Percentiles rank a stretch among this genome's conserved stretches.
These are phyloP conservation scores for Spongilla lacustris DNA, from an alignment of 37 sponge, comb jelly and placozoan species.

Conservation along the genomic window DNA sequence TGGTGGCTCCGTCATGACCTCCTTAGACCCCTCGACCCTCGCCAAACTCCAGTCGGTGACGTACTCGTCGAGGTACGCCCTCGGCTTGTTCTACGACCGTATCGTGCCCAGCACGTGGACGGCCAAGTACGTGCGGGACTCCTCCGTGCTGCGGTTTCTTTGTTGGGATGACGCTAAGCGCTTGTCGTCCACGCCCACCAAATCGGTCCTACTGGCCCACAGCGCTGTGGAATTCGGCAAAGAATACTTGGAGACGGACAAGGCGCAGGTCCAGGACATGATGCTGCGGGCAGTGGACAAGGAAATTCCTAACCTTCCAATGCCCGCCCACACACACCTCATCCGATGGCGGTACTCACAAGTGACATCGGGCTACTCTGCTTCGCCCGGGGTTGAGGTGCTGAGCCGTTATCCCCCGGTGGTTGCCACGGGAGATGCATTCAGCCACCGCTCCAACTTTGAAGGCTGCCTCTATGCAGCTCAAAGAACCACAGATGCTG, in stretches of 20 bases:
- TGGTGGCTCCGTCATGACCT: slow-evolving; percentile 16
- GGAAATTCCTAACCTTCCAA: slow-evolving; percentile 49
- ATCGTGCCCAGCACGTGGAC: slow-evolving; percentile 24
- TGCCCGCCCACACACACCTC: slow-evolving; percentile 28
- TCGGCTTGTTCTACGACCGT: slow-evolving; percentile 54
- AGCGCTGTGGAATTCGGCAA: slow-evolving; percentile 62
- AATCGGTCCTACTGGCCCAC: slow-evolving; percentile 39
- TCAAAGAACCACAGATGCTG: not conserved
- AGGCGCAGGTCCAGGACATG: slow-evolving; percentile 13
- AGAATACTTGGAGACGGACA: slow-evolving; percentile 33
- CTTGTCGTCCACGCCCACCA: not conserved
- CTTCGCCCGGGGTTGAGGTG: slow-evolving; percentile 37
- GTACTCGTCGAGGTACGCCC: slow-evolving; percentile 70
- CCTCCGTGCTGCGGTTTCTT: slow-evolving; percentile 37
- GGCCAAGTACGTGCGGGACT: slow-evolving; percentile 52
- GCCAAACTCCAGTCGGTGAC: slow-evolving; percentile 20
- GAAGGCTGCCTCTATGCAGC: slow-evolving; percentile 61
- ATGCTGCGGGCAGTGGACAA: slow-evolving; percentile 5
- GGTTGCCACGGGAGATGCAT: slow-evolving; percentile 65
- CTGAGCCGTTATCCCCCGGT: slow-evolving; percentile 48
- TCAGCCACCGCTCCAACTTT: slow-evolving; percentile 49
- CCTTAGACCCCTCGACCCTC: not conserved
- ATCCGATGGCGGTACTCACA: slow-evolving; percentile 67
- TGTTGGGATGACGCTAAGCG: slow-evolving; percentile 45
- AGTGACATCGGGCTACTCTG: slow-evolving; percentile 24